Evolutionary conservation across 2,888 invertebrate genomes (phyloP), one percentile per base, ranked within the genome.

Genomic region (Drosophila cognata): DNA sequence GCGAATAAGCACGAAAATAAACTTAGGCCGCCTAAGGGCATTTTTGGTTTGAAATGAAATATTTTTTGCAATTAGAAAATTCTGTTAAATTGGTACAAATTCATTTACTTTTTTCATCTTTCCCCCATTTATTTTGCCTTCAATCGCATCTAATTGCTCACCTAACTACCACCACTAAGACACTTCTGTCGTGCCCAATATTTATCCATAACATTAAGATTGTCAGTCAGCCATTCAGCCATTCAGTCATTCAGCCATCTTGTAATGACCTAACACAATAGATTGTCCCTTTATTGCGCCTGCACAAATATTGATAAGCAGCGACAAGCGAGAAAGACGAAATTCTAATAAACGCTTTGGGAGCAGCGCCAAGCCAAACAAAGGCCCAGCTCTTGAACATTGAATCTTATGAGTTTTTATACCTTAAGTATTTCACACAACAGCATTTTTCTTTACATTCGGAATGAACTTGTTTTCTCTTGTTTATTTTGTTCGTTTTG

Each of bases 271-370:
- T 61, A 62, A 69, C 68, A 80, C 80, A 79, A 77, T 61, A 63
- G 62, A 66, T 51, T 56, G 43, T 67, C 51, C 58, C 79, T 80
- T 82, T 77, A 84, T 82, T 79, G 65, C 62, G 58, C 46, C 81
- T 79, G 81, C 58, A 73, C 79, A 79, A 79, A 79, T 73, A 81
- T 81, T 79, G 79, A 81, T 79, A 79, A 79, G 69, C 57, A 48
- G 10, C 31, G 33, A 72, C n/a, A 4, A 13, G 28, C n/a, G 55
- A 66, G 38, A 38, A 65, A 68, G 46, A 46, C 21, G 25, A 46
- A 62, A 67, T 60, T 68, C 51, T 38, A 56, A 66, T 46, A 65
- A 77, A 80, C 64, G 58, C 38, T 46, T 64, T 55, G 62, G 43
- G 48, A n/a, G 13, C 36, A 36, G 41, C 18, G 21, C 29, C 52